Evolutionary conservation across 1,140 invertebrate species (phyloP).

Genomic region (Bombus impatiens): DNA sequence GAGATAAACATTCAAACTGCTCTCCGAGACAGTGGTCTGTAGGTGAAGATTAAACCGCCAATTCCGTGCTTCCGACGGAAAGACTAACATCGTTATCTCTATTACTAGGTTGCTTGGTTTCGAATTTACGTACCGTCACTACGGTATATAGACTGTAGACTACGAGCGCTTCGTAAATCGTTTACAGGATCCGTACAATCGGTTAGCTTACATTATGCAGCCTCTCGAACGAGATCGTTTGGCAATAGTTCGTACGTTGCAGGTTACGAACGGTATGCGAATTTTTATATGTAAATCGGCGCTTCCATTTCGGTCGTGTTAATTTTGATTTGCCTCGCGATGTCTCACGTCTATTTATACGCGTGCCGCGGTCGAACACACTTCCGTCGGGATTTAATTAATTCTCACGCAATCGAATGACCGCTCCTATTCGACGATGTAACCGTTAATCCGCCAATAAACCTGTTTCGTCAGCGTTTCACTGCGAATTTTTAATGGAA

Average conservation of each 20-base stretch:
- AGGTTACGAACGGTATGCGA: background rate
- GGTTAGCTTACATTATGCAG: background rate
- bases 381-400: slow-evolving; percentile 32
- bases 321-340: background rate
- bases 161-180: background rate
- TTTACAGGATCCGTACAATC: background rate
- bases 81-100: too few species aligned
- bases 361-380: background rate
- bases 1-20: too few species aligned
- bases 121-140: too few species aligned
- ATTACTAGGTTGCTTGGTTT: too few species aligned
- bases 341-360: slow-evolving; percentile 5
- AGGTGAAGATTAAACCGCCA: too few species aligned
- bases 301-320: background rate
- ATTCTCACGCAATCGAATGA: slow-evolving; percentile 26
- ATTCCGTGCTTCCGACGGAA: too few species aligned
- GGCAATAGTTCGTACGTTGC: background rate
- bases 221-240: background rate
- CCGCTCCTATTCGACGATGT: background rate
- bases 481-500: slow-evolving; percentile 16
- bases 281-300: background rate
- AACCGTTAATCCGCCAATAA: slow-evolving; percentile 27
- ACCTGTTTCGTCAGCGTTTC: slow-evolving; percentile 21
- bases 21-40: too few species aligned
- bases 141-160: too few species aligned